Conservation (phyloP, 2,113 vertebrate genomes). For the Phalacrocorax pelagicus region DNA sequence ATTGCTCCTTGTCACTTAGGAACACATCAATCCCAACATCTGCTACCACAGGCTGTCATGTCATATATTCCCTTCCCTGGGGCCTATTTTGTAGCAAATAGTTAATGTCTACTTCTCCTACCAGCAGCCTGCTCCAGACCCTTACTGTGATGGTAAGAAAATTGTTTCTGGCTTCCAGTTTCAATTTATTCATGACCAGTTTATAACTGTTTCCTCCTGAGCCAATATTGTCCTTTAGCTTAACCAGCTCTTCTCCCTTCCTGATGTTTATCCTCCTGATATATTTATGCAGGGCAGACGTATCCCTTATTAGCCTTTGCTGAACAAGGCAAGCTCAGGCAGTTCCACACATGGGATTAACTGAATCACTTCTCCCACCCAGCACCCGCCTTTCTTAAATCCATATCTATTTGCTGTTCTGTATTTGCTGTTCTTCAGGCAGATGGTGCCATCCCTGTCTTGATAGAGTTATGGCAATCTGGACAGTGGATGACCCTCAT, state of each 20-base stretch:
- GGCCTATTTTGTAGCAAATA: background rate
- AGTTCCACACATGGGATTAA: slow-evolving; percentile 7
- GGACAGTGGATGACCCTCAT: background rate
- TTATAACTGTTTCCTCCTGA: slow-evolving; percentile 23
- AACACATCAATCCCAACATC: background rate
- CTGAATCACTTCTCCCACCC: background rate
- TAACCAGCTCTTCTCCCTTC: slow-evolving; percentile 15
- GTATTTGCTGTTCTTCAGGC: background rate
- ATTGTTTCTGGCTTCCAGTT: slow-evolving; percentile 11
- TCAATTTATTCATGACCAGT: slow-evolving; percentile 16
- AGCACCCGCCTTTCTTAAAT: background rate
- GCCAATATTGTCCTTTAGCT: slow-evolving; percentile 50
- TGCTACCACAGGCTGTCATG: background rate
- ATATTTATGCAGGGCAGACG: background rate
- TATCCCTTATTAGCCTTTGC: background rate
- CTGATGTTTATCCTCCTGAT: slow-evolving; percentile 12
- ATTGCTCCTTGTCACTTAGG: background rate
- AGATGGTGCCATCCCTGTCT: background rate
- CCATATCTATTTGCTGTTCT: background rate
- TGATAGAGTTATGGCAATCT: background rate
- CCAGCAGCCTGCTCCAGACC: background rate
- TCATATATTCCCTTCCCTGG: background rate
- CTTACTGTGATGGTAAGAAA: background rate
- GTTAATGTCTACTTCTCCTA: background rate
- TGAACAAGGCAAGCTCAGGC: slow-evolving; percentile 6